These are phyloP conservation scores for Tauraco erythrolophus DNA, from an alignment of 2,113 vertebrate species.

Conservation along the genomic window DNA sequence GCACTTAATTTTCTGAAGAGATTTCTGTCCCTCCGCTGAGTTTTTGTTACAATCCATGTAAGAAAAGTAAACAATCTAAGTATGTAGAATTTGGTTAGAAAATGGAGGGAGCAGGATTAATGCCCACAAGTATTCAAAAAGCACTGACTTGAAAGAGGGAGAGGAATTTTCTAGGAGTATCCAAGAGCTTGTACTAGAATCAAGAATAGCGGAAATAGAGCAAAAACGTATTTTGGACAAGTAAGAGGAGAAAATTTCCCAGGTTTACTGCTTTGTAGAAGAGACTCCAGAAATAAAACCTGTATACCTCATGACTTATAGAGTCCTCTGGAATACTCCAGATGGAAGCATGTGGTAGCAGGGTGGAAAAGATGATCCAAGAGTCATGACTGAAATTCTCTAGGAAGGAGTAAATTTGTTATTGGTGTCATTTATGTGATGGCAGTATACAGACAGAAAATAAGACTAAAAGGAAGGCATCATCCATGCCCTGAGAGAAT, in stretches of 20 bases:
- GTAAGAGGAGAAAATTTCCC: background rate
- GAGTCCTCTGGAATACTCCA: background rate
- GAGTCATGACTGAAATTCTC: background rate
- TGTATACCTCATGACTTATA: background rate
- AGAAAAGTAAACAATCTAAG: background rate
- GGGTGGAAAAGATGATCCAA: slow-evolving; percentile 20
- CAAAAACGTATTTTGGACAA: background rate
- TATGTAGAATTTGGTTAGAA: background rate
- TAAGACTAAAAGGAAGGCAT: background rate
- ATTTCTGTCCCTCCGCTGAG: background rate
- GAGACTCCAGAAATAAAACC: background rate
- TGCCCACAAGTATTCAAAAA: background rate
- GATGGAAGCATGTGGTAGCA: background rate
- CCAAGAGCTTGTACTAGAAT: background rate
- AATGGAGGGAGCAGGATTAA: background rate
- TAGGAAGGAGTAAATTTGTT: background rate
- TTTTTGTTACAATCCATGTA: background rate
- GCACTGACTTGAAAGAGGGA: background rate
- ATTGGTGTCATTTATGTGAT: background rate
- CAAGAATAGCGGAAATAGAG: background rate
- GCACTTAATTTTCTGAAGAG: background rate
- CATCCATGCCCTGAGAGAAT: background rate
- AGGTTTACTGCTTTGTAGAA: background rate
- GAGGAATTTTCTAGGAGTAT: background rate
- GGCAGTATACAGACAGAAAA: background rate